These are phyloP conservation scores for Platorchestia sp. DNA, from an alignment of 1,140 invertebrate genomes.

Conservation along the genomic window DNA sequence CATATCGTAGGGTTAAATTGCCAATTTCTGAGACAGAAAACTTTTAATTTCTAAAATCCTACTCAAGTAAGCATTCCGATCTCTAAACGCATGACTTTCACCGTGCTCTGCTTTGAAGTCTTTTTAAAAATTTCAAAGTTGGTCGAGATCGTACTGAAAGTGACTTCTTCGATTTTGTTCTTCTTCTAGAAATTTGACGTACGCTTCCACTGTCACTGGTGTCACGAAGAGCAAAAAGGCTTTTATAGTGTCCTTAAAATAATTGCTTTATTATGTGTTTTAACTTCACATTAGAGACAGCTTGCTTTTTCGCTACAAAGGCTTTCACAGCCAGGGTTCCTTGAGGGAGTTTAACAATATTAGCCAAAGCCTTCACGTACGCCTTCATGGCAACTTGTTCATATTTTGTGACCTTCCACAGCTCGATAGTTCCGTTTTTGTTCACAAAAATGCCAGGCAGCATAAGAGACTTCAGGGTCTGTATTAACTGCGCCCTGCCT, in stretches of 20 bases:
- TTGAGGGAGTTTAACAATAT: background rate
- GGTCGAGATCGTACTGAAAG: background rate
- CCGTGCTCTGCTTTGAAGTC: background rate
- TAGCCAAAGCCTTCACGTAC: constrained; percentile 12
- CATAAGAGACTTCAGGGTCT: constrained; percentile 14
- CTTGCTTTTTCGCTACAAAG: background rate
- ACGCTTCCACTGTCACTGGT: background rate
- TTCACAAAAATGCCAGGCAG: constrained; percentile 45
- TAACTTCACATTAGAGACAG: background rate
- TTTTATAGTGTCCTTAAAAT: background rate
- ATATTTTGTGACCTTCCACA: constrained; percentile 23
- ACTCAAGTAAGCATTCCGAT: no score
- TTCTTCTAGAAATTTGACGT: background rate
- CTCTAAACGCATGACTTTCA: background rate
- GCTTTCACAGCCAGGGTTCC: background rate
- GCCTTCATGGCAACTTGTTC: constrained; percentile 45
- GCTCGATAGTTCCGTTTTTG: background rate
- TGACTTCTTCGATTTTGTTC: background rate
- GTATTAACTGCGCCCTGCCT: background rate
- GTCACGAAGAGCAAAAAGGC: background rate
- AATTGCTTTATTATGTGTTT: background rate
- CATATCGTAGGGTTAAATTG: no score
- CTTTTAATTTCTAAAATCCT: no score
- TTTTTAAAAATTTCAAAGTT: background rate
- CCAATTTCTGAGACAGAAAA: no score